Percentiles rank a stretch among this genome's conserved stretches.
These are phyloP conservation scores for Fragum sueziense DNA, from an alignment of 2,888 invertebrate genomes.

Conservation along the genomic window DNA sequence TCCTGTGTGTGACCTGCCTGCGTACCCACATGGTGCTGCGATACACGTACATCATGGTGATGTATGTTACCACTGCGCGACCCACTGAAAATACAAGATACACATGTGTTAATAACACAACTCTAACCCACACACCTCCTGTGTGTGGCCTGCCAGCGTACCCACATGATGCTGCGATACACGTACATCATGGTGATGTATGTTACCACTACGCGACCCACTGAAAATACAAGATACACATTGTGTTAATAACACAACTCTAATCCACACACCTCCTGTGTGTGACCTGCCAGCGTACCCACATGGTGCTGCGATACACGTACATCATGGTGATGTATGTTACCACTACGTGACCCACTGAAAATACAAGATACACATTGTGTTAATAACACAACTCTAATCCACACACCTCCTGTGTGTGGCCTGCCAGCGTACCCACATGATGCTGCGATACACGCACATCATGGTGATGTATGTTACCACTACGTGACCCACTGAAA, in stretches of 20 bases:
- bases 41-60: constrained; percentile 96
- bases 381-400: constrained; percentile 99
- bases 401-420: constrained; percentile 90
- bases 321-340: constrained; percentile 97
- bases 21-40: constrained; percentile 90
- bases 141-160: constrained; percentile 87
- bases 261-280: constrained; percentile 91
- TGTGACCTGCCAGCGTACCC: constrained; percentile 88
- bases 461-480: constrained; percentile 96
- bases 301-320: constrained; percentile 92
- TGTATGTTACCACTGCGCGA: constrained; percentile 93
- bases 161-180: constrained; percentile 91
- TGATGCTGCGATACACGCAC: constrained; percentile 94
- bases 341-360: constrained; percentile 93
- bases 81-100: too few relatives aligned
- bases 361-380: too few relatives aligned
- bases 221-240: too few relatives aligned
- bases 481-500: constrained; percentile 91
- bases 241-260: too few relatives aligned
- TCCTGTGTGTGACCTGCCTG: constrained; percentile 87
- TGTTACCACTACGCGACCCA: constrained; percentile 93
- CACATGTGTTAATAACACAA: too few relatives aligned
- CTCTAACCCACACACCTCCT: constrained; percentile 93
- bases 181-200: constrained; percentile 97
- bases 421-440: constrained; percentile 88